Percentiles rank a stretch among this genome's conserved stretches.
phyloP scores from a whole-genome alignment of 1,140 invertebrate genomes.

The Proctacanthus coquilletti region DNA sequence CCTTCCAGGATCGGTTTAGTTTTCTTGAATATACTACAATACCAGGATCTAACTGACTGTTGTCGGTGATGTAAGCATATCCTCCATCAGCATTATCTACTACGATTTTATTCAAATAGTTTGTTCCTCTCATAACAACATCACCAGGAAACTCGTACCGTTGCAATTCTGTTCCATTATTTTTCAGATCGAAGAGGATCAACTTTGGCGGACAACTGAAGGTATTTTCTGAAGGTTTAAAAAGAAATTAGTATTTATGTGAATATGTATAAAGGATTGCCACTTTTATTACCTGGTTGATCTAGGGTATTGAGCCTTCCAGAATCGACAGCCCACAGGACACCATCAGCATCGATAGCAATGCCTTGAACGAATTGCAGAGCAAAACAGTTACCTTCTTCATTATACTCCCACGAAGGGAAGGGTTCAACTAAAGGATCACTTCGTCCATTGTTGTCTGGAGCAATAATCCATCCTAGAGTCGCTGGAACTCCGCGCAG shows the following conservation, averaged over 20 bases:
- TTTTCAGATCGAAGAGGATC: constrained; percentile 48
- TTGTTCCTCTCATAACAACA: constrained; percentile 33
- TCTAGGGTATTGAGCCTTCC: no score
- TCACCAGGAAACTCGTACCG: constrained; percentile 38
- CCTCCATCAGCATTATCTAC: constrained; percentile 48
- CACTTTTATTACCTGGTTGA: no score
- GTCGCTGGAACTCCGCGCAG: constrained; percentile 45
- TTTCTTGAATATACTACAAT: constrained; percentile 47
- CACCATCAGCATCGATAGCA: constrained; percentile 47
- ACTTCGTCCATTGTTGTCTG: constrained; percentile 31
- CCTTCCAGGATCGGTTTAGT: constrained; percentile 47
- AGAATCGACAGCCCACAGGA: constrained; percentile 56
- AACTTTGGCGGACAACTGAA: constrained; percentile 48
- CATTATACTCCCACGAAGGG: constrained; percentile 50
- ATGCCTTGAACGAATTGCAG: constrained; percentile 54
- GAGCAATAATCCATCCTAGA: constrained; percentile 37
- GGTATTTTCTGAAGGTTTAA: no score
- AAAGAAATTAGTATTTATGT: no score
- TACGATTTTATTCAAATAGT: constrained; percentile 49
- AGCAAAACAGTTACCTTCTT: constrained; percentile 39
- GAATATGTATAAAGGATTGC: no score
- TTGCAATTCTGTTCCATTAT: constrained; percentile 34
- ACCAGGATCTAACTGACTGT: constrained; percentile 44
- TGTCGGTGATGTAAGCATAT: constrained; percentile 53
- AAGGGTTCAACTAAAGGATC: constrained; percentile 44